Conservation (phyloP, 2,797 vertebrate species). For the Forpus xanthops region DNA sequence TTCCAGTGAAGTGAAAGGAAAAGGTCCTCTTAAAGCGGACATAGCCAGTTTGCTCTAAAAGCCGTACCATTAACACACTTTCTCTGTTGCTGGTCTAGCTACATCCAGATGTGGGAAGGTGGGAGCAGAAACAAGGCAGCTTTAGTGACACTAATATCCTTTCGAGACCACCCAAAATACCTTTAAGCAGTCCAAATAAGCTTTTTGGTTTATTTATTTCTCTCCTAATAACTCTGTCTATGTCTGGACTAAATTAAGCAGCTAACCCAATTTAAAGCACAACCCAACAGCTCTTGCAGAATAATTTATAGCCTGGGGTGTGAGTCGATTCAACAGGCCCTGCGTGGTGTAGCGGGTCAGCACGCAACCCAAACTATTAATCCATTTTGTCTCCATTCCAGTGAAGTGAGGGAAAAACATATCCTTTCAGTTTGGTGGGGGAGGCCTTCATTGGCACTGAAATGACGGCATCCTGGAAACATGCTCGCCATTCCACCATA, state of each 20-base stretch:
- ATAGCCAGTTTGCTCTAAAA: neutral
- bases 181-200: constrained; percentile 7
- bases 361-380: neutral
- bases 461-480: neutral
- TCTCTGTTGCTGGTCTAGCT: neutral
- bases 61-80: neutral
- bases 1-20: neutral
- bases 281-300: neutral
- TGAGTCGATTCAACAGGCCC: neutral
- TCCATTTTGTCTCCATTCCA: neutral
- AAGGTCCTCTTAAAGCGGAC: neutral
- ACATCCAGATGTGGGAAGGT: neutral
- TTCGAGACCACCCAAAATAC: constrained; percentile 33
- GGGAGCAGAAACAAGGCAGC: constrained; percentile 6
- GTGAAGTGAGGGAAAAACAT: neutral
- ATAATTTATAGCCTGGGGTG: neutral
- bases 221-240: constrained; percentile 47
- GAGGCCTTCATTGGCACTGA: neutral
- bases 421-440: neutral
- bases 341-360: fast-evolving
- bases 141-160: neutral
- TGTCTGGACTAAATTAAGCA: constrained; percentile 42
- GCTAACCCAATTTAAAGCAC: neutral
- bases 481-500: fast-evolving
- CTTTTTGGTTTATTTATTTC: constrained; percentile 46